These are phyloP conservation scores for Apis florea DNA, from an alignment of 1,140 invertebrate species.

Conservation along the genomic window DNA sequence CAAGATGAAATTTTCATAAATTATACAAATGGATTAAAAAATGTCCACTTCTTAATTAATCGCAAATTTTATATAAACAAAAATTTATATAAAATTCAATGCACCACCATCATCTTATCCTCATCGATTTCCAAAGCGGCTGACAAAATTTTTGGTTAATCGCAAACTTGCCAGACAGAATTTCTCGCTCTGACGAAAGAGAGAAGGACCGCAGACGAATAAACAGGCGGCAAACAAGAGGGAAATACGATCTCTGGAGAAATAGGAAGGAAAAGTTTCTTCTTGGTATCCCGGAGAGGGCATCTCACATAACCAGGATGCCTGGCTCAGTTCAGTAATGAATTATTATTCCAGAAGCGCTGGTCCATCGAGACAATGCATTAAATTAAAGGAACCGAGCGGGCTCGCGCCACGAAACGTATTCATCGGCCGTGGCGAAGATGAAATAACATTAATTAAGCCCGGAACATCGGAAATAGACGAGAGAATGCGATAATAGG, in stretches of 20 bases:
- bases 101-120: too few species aligned
- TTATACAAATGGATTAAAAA: too few species aligned
- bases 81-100: too few species aligned
- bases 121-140: neutral
- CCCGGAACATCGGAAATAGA: neutral
- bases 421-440: neutral
- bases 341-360: slow-evolving; percentile 44
- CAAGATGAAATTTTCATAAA: too few species aligned
- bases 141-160: neutral
- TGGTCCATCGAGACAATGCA: neutral
- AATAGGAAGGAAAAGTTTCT: slow-evolving; percentile 47
- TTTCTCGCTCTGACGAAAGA: neutral
- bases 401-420: slow-evolving; percentile 15
- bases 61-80: too few species aligned
- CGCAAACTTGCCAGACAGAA: neutral
- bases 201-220: slow-evolving; percentile 8
- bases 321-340: slow-evolving; percentile 34
- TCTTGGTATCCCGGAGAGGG: slow-evolving; percentile 11
- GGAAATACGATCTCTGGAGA: slow-evolving; percentile 39
- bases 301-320: neutral
- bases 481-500: neutral
- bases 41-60: too few species aligned
- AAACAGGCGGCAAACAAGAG: neutral
- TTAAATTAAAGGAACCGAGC: slow-evolving; percentile 37
- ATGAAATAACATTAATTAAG: slow-evolving; percentile 51